Conservation (phyloP, 1,140 invertebrate species). For the Lordiphosa collinella region DNA sequence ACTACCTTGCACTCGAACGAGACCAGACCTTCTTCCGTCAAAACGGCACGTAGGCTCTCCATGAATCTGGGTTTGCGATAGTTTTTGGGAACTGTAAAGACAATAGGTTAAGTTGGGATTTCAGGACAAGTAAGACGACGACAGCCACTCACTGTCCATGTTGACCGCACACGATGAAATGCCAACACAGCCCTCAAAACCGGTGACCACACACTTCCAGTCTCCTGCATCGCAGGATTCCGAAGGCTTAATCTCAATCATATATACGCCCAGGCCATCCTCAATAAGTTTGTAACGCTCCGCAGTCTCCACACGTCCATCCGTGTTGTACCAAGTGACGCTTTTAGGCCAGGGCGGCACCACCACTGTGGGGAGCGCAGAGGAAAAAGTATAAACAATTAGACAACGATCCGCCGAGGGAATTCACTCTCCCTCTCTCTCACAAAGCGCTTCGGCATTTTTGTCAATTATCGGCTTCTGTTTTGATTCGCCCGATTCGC, state of each 20-base stretch:
- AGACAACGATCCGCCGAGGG: not conserved
- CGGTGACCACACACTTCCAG: conserved; percentile 92
- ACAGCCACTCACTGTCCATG: conserved; percentile 82
- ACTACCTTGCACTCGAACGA: conserved; percentile 96
- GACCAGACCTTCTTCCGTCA: conserved; percentile 94
- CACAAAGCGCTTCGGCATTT: not conserved
- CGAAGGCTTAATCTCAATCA: conserved; percentile 85
- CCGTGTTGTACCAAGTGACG: conserved; percentile 91
- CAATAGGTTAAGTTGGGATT: not conserved
- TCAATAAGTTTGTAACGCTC: conserved; percentile 86
- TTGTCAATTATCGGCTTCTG: conserved; percentile 55
- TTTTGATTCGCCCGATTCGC: conserved; percentile 51
- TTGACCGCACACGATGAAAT: conserved; percentile 86
- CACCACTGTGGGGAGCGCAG: conserved; percentile 81
- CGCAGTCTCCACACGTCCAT: conserved; percentile 85
- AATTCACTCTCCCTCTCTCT: conserved; percentile 4
- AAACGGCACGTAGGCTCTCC: conserved; percentile 91
- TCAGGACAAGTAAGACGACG: not conserved
- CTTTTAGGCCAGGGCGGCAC: conserved; percentile 90
- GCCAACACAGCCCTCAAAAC: conserved; percentile 85
- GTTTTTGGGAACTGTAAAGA: conserved; percentile 86
- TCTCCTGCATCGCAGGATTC: conserved; percentile 91
- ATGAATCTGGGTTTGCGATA: conserved; percentile 93
- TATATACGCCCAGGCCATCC: conserved; percentile 89
- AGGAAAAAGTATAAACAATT: conserved; percentile 12